A percentile compares a stretch with the other conserved stretches of the same genome.
These are phyloP conservation scores for Amphiprion percula DNA, from an alignment of 2,113 vertebrate genomes.

Conservation along the genomic window DNA sequence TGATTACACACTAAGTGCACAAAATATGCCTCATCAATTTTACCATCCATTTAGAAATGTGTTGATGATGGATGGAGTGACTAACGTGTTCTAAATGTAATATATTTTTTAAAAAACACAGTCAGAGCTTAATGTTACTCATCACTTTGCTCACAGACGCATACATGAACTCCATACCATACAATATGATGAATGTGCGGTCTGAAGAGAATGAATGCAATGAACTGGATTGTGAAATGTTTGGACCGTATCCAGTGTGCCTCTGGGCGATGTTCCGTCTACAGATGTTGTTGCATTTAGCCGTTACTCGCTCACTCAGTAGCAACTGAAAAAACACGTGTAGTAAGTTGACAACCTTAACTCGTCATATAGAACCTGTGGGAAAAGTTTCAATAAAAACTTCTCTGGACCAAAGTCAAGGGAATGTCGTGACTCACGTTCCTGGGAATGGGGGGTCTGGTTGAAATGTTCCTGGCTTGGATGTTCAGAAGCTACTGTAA, in stretches of 20 bases:
- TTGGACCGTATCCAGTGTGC: constrained; percentile 44
- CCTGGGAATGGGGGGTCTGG: constrained; percentile 48
- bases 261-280: constrained; percentile 12
- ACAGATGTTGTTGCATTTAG: constrained; percentile 33
- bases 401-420: constrained; percentile 38
- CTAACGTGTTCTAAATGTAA: constrained; percentile 18
- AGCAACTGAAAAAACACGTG: constrained; percentile 7
- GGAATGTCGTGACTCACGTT: constrained; percentile 65
- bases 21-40: constrained; percentile 7
- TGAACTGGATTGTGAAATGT: constrained; percentile 54
- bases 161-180: background rate
- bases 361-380: background rate
- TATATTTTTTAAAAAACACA: constrained; percentile 20
- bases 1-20: constrained; percentile 12
- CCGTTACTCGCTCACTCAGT: constrained; percentile 34
- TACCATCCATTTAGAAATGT: constrained; percentile 33
- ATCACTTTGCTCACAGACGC: background rate
- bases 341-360: background rate
- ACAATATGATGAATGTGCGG: constrained; percentile 32
- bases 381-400: constrained; percentile 34
- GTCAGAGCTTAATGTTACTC: constrained; percentile 9
- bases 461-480: constrained; percentile 60
- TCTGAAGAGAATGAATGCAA: constrained; percentile 31
- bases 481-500: constrained; percentile 66
- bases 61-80: constrained; percentile 36